Evolutionary conservation across 2,113 vertebrate species (phyloP).

Genomic region (Alethe diademata): DNA sequence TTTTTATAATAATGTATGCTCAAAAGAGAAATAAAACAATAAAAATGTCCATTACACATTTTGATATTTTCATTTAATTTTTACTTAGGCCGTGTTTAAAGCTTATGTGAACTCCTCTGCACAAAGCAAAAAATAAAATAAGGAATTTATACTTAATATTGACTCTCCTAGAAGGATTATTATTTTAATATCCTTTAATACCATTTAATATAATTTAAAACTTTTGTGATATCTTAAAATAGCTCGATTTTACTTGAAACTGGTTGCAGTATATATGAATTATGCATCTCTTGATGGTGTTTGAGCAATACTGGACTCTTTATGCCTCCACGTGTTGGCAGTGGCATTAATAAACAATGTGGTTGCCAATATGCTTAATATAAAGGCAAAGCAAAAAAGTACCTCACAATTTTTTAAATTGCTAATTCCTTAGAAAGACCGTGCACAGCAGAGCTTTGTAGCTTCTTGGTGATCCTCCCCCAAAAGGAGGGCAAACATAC

Average conservation of each 20-base stretch:
- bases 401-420: background rate
- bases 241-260: background rate
- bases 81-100: background rate
- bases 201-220: background rate
- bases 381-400: background rate
- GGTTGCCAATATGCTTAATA: background rate
- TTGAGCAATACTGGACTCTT: background rate
- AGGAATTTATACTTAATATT: background rate
- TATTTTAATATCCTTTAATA: background rate
- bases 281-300: background rate
- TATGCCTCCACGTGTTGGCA: background rate
- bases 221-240: background rate
- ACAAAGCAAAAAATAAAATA: background rate
- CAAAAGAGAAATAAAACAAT: background rate
- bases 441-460: background rate
- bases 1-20: background rate
- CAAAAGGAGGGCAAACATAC: rapidly evolving
- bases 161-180: background rate
- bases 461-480: background rate
- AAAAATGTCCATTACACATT: background rate
- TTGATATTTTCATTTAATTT: background rate
- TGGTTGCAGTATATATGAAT: background rate
- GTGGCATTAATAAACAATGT: background rate
- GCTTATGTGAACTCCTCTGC: background rate
- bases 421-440: background rate